Evolutionary conservation across 2,797 vertebrate species (phyloP).

Genomic region (Kryptopterus vitreolus): DNA sequence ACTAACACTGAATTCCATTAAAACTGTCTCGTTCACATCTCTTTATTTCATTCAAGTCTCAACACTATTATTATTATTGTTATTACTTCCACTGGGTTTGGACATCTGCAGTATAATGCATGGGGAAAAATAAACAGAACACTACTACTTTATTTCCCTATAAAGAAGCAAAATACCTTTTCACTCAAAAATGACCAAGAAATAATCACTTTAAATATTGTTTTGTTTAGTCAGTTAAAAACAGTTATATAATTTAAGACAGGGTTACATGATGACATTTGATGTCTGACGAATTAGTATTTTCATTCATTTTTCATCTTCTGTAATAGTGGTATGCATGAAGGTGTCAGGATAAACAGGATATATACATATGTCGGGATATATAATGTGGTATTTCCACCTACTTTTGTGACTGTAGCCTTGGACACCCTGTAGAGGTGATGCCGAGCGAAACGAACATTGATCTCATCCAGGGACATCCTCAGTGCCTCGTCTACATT

Average conservation of each 20-base stretch:
- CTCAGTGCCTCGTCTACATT: constrained; percentile 53
- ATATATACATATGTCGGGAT: too few relatives aligned
- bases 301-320: too few relatives aligned
- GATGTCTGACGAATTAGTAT: too few relatives aligned
- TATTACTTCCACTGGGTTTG: too few relatives aligned
- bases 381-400: constrained; percentile 6
- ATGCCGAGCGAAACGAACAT: constrained; percentile 43
- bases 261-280: too few relatives aligned
- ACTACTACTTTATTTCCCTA: too few relatives aligned
- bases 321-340: too few relatives aligned
- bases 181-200: too few relatives aligned
- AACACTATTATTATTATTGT: not conserved
- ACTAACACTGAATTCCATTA: not conserved
- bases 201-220: too few relatives aligned
- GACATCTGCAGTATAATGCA: not conserved
- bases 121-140: not conserved
- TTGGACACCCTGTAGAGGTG: constrained; percentile 61
- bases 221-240: too few relatives aligned
- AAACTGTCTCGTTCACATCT: not conserved
- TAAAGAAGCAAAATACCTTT: too few relatives aligned
- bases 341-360: not conserved
- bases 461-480: constrained; percentile 61
- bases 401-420: constrained; percentile 58
- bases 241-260: too few relatives aligned
- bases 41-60: not conserved